A percentile compares a stretch with the other conserved stretches of the same genome.
phyloP scores from a whole-genome alignment of 2,888 invertebrate genomes.

The Ethmia dodecea region DNA sequence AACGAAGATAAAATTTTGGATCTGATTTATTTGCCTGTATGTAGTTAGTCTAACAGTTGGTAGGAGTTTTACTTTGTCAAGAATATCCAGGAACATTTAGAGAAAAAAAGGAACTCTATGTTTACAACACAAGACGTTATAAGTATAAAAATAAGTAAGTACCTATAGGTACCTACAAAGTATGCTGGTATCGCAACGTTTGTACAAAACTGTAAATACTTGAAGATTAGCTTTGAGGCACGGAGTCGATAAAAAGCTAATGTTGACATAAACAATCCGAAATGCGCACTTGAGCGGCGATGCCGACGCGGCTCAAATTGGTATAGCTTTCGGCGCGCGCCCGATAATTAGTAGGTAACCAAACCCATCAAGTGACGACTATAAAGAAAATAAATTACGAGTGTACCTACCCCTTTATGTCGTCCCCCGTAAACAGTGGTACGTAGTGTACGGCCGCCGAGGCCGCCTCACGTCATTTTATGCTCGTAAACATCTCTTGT shows the following conservation, averaged over 20 bases:
- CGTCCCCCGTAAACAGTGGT: conserved; percentile 32
- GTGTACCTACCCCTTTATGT: conserved; percentile 48
- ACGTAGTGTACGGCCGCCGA: conserved; percentile 53
- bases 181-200: too few relatives aligned
- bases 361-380: conserved; percentile 56
- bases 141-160: too few relatives aligned
- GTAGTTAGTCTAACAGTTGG: too few relatives aligned
- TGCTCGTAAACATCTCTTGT: conserved; percentile 73
- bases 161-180: too few relatives aligned
- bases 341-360: conserved; percentile 66
- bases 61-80: too few relatives aligned
- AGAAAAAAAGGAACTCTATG: too few relatives aligned
- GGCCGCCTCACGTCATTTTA: conserved; percentile 69
- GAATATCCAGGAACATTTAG: too few relatives aligned
- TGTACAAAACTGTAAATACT: conserved; percentile 39
- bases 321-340: conserved; percentile 64
- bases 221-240: conserved; percentile 35
- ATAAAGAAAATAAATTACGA: conserved; percentile 66
- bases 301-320: conserved; percentile 48
- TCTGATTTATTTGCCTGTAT: too few relatives aligned
- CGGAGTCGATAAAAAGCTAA: conserved; percentile 38
- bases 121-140: too few relatives aligned
- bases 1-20: too few relatives aligned
- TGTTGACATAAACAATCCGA: conserved; percentile 65
- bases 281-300: conserved; percentile 57